Base-by-base conservation (phyloP, 1,140 invertebrate species). In the Sycobia sp. region DNA sequence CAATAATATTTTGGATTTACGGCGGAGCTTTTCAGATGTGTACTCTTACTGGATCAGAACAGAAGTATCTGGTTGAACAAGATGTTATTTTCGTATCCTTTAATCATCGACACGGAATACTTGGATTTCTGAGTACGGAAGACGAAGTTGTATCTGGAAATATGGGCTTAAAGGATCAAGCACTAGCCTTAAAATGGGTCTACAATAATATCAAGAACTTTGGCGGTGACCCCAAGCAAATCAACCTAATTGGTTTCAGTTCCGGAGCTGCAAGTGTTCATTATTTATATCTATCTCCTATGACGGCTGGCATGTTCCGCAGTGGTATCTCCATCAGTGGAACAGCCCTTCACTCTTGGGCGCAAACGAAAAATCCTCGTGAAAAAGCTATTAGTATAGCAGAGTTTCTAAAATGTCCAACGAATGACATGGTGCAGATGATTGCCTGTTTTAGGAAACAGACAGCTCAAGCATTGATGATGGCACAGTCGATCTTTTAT, bases 271-370 rank as follows among this genome's bases (percentile, higher is more conserved):
- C 20, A 4, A 58, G 56, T 32, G 43, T 58, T 8, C 56, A 58
- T 10, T 58, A 47, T 25, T 44, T 47, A 20, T 58, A 58, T 41
- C 25, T 58, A 13, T 58, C 56, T 4, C 56, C 43, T 4, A 47
- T 58, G 43, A 58, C 10, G n/a, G n/a, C n/a, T n/a, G n/a, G n/a
- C n/a, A n/a, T n/a, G n/a, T n/a, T n/a, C n/a, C n/a, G n/a, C n/a
- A 49, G 27, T 36, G 90, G 87, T 3, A 88, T 93, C 25, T 86
- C 91, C 0, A 85, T 88, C 79, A 92, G 90, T 71, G 92, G 91
- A 0, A 87, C 88, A 8, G 86, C 87, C 11, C 74, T 91, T 9
- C 82, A 83, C 65, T 85, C 85, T 1, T 94, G 88, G 91, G 86
- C 88, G 0, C 77, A 88, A 34, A 83, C 86, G 0, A 78, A 86